Percentiles rank a stretch among this genome's conserved stretches.
Evolutionary conservation across 2,797 vertebrate species (phyloP).

Genomic region (Mallotus villosus): DNA sequence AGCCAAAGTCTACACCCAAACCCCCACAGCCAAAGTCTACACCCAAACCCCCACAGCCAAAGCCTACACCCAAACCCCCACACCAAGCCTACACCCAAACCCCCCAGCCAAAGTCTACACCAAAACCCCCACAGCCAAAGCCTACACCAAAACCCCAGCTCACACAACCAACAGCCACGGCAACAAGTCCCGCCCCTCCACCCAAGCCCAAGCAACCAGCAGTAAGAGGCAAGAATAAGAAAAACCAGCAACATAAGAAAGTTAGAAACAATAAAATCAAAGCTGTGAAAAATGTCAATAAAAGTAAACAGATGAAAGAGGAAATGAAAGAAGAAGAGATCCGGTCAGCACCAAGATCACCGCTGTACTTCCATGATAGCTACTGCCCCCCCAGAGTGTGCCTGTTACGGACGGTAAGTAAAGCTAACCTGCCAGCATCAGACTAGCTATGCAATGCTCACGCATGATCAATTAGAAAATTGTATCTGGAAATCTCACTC

Average conservation of each 20-base stretch:
- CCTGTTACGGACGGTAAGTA: conserved; percentile 67
- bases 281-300: conserved; percentile 49
- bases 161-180: conserved; percentile 15
- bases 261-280: conserved; percentile 38
- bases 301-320: conserved; percentile 35
- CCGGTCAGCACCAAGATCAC: conserved; percentile 18
- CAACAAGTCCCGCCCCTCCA: conserved; percentile 14
- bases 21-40: neutral
- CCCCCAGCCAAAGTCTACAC: neutral
- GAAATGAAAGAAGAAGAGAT: conserved; percentile 22
- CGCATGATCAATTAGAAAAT: neutral
- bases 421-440: neutral
- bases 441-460: neutral
- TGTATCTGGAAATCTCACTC: neutral
- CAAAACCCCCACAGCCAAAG: neutral
- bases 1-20: too few relatives aligned
- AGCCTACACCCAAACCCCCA: neutral
- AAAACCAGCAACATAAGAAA: conserved; percentile 35
- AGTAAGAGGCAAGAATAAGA: conserved; percentile 30
- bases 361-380: conserved; percentile 66
- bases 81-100: neutral
- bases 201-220: conserved; percentile 11
- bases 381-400: conserved; percentile 67
- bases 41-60: neutral
- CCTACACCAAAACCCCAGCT: conserved; percentile 2